Base-by-base conservation (phyloP, 2,888 invertebrate species). In the Andrena chrysosceles region DNA sequence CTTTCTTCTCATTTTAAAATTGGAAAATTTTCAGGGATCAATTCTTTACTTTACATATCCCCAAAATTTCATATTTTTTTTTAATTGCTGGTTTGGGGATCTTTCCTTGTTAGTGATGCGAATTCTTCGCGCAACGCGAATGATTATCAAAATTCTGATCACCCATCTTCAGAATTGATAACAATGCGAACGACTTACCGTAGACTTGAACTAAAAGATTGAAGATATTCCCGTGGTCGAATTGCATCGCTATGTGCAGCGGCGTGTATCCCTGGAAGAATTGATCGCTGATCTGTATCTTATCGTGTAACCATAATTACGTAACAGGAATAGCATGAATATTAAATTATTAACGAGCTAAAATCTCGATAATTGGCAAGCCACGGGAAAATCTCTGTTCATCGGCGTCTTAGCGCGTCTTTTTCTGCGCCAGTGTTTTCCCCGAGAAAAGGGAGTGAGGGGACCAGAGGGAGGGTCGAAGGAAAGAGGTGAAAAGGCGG, bases 241-340 rank as follows among this genome's bases (percentile, higher is more conserved):
- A 98, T 94, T 98, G 98, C 94, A 98, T 97, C 0, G 99, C 98
- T 85, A 99, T 95, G 93, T 99, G 99, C 52, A 99, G 95, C 72
- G 99, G 97, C 81, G 99, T 99, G 94, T 99, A 99, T 33, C 99
- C 99, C 98, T 99, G 95, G 0, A 62, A 52, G 96, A 90, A 54
- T 54, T 26, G 52, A 29, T 33, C n/a, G 6, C 20, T 10, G 48
- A 33, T 33, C 62, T 31, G n/a, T n/a, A 54, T 29, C 42, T 23
- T 7, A 42, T 13, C 69, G 33, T 42, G 56, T 20, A 31, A 35
- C 31, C 35, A 33, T 16, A 20, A 64, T 60, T 60, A 4, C 33
- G 49, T 52, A 23, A 23, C 20, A 56, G 20, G 23, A 20, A 56
- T 56, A 10, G 23, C 20, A 20, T 23, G 23, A 72, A 72, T 67